These are phyloP conservation scores for Drosophila lini DNA, from an alignment of 1,140 invertebrate genomes.

Conservation along the genomic window DNA sequence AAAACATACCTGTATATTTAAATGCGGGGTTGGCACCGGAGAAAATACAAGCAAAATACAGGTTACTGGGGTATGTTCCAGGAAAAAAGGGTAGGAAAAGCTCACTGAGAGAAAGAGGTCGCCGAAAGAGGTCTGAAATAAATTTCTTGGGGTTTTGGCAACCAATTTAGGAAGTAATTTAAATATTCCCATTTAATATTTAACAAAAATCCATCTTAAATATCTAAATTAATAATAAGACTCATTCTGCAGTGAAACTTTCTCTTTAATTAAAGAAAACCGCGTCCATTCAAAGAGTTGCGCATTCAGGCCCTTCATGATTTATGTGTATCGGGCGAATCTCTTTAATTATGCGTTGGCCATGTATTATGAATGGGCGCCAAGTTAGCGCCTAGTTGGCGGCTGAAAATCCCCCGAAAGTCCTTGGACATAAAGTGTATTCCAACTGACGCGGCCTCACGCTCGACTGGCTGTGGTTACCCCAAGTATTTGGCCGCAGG, in stretches of 20 bases:
- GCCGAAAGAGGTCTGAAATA: background rate
- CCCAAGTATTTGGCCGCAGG: constrained; percentile 57
- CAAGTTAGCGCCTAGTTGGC: constrained; percentile 54
- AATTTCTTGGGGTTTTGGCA: no score
- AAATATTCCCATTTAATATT: background rate
- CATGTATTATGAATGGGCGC: constrained; percentile 58
- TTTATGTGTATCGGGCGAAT: constrained; percentile 59
- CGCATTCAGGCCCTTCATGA: constrained; percentile 33
- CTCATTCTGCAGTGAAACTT: constrained; percentile 1
- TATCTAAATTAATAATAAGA: background rate
- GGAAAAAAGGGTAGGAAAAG: background rate
- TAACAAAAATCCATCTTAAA: background rate
- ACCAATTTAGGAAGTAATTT: no score
- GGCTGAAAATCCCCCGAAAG: constrained; percentile 51
- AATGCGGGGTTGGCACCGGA: background rate
- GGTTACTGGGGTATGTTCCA: background rate
- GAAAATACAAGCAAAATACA: constrained; percentile 5
- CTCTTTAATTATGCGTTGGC: constrained; percentile 64
- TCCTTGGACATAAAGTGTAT: constrained; percentile 58
- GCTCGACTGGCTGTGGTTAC: constrained; percentile 52
- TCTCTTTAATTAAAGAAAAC: constrained; percentile 24
- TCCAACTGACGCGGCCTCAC: constrained; percentile 58
- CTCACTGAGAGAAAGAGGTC: constrained; percentile 4
- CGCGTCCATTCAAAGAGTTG: constrained; percentile 5
- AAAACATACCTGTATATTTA: constrained; percentile 17